These are phyloP conservation scores for Drosophila chauvacae DNA, from an alignment of 1,140 invertebrate species.

Conservation along the genomic window DNA sequence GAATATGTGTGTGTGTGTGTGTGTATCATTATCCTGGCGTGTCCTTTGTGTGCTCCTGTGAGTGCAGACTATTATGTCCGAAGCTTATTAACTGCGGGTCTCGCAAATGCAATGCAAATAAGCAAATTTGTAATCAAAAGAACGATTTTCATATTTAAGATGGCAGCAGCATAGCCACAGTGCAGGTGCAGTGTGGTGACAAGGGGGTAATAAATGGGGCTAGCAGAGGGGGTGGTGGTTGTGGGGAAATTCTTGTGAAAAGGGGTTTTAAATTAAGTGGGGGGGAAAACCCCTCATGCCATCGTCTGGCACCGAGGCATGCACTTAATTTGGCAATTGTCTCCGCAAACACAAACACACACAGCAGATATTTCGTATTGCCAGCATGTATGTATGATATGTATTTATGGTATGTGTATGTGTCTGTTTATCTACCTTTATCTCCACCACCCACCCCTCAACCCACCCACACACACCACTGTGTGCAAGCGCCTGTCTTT, in stretches of 20 bases:
- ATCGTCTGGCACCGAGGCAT: slow-evolving; percentile 39
- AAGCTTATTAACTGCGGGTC: slow-evolving; percentile 65
- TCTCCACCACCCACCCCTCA: not conserved
- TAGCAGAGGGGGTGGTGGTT: not conserved
- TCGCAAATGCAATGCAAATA: slow-evolving; percentile 67
- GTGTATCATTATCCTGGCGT: slow-evolving; percentile 9
- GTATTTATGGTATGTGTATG: slow-evolving; percentile 19
- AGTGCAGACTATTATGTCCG: slow-evolving; percentile 42
- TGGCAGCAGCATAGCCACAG: slow-evolving; percentile 13
- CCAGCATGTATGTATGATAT: slow-evolving; percentile 18
- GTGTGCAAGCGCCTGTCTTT: slow-evolving; percentile 47
- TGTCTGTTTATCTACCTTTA: slow-evolving; percentile 23
- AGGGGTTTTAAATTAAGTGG: slow-evolving; percentile 3
- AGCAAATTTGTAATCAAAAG: slow-evolving; percentile 71
- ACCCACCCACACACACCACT: slow-evolving; percentile 3
- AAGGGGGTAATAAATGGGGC: slow-evolving; percentile 4
- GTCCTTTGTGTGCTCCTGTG: slow-evolving; percentile 5
- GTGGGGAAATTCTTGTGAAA: not conserved
- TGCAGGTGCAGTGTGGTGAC: not conserved
- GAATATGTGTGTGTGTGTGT: not conserved
- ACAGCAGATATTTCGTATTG: slow-evolving; percentile 21
- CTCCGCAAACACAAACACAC: slow-evolving; percentile 25
- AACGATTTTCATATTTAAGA: slow-evolving; percentile 76
- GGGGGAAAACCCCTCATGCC: not conserved
- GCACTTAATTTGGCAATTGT: slow-evolving; percentile 82